A percentile compares a stretch with the other conserved stretches of the same genome.
phyloP scores from a whole-genome alignment of 2,797 vertebrate genomes.

The Delichon dasypus region DNA sequence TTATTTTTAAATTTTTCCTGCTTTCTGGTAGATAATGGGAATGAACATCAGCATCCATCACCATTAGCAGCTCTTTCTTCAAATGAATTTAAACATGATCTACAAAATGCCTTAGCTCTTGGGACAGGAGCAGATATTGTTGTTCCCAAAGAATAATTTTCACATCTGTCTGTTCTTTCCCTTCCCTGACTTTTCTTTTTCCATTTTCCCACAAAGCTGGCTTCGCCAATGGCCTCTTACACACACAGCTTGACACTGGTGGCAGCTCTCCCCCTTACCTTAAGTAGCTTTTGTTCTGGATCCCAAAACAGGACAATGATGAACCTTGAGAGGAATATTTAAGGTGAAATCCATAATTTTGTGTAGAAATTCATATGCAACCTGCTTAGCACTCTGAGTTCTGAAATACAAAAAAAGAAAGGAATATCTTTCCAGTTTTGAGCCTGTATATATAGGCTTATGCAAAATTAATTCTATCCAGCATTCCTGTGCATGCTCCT shows the following conservation, averaged over 20 bases:
- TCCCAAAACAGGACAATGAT: neutral
- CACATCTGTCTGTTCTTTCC: neutral
- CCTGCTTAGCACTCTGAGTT: neutral
- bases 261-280: neutral
- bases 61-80: constrained; percentile 9
- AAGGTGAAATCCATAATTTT: neutral
- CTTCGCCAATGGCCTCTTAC: neutral
- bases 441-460: neutral
- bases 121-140: neutral
- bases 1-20: neutral
- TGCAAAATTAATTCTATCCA: neutral
- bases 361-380: neutral
- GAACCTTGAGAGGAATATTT: neutral
- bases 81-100: constrained; percentile 23
- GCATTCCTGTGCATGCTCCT: neutral
- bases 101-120: neutral
- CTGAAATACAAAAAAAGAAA: neutral
- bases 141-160: neutral
- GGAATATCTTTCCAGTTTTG: neutral
- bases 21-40: constrained; percentile 9
- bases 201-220: neutral
- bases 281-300: neutral
- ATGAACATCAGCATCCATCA: constrained; percentile 20
- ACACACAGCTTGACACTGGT: neutral
- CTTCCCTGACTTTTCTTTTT: neutral